These are phyloP conservation scores for Catagonus wagneri DNA, from an alignment of 2,113 vertebrate genomes.

Conservation along the genomic window DNA sequence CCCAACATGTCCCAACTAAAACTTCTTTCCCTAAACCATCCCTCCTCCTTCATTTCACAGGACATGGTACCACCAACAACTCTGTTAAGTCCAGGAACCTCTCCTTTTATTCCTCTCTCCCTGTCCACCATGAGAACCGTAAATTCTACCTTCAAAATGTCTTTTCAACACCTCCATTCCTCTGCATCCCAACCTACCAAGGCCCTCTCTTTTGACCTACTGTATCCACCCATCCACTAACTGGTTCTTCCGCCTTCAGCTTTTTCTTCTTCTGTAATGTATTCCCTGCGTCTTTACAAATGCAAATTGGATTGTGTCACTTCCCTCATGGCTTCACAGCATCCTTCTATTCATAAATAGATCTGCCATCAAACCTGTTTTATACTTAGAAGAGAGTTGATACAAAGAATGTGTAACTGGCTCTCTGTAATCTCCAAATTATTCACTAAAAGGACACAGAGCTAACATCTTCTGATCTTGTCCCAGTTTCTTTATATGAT, in stretches of 20 bases:
- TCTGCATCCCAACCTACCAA: not conserved
- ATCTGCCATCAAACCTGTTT: not conserved
- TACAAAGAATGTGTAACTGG: constrained; percentile 18
- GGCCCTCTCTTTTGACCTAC: not conserved
- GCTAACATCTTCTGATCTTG: not conserved
- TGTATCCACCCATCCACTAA: not conserved
- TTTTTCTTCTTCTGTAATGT: not conserved
- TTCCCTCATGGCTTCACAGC: not conserved
- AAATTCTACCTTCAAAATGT: not conserved
- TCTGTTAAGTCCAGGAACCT: not conserved
- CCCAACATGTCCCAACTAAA: not conserved
- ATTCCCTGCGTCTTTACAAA: not conserved
- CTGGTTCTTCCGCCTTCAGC: not conserved
- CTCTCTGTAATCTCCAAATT: not conserved
- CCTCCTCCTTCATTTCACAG: not conserved
- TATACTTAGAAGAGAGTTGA: constrained; percentile 10
- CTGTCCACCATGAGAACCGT: not conserved
- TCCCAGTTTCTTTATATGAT: not conserved
- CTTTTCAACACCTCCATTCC: not conserved
- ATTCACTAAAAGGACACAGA: not conserved
- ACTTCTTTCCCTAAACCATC: not conserved
- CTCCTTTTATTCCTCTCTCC: not conserved
- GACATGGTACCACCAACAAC: not conserved
- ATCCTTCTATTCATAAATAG: constrained; percentile 3
- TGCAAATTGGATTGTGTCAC: not conserved